Evolutionary conservation across 2,113 vertebrate genomes (phyloP).

Genomic region (Etheostoma spectabile): DNA sequence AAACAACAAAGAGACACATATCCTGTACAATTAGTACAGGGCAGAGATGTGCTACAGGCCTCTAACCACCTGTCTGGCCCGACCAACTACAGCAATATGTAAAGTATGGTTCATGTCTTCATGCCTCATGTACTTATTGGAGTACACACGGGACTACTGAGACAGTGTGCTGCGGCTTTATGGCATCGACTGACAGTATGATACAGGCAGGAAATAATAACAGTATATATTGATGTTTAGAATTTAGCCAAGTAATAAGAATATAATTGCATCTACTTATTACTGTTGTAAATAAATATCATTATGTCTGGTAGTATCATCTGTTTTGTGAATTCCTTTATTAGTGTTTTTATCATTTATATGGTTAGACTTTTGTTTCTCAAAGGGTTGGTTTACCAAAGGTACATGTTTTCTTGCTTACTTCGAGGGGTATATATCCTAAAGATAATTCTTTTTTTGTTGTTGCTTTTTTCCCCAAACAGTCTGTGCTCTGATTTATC

Average conservation of each 20-base stretch:
- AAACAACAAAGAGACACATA: neutral
- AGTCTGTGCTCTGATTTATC: neutral
- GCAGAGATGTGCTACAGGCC: neutral
- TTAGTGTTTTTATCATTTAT: neutral
- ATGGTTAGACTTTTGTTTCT: neutral
- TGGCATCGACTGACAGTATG: neutral
- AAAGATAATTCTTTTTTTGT: no score
- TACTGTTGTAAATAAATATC: neutral
- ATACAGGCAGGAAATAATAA: constrained; percentile 1
- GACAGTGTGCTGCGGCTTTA: constrained; percentile 3
- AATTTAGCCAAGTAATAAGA: no score
- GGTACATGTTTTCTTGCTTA: neutral
- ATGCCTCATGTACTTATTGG: neutral
- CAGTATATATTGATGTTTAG: neutral
- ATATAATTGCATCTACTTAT: neutral
- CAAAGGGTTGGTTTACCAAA: neutral
- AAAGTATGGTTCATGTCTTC: constrained; percentile 38
- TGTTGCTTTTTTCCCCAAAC: no score
- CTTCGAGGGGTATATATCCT: no score
- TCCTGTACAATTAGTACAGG: neutral
- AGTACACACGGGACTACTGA: no score
- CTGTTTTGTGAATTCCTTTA: neutral
- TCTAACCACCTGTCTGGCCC: neutral
- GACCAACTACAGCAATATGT: constrained; percentile 38
- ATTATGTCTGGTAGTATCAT: neutral